Percentiles rank a stretch among this genome's conserved stretches.
Evolutionary conservation across 2,888 invertebrate genomes (phyloP).

Genomic region (Belgica antarctica): DNA sequence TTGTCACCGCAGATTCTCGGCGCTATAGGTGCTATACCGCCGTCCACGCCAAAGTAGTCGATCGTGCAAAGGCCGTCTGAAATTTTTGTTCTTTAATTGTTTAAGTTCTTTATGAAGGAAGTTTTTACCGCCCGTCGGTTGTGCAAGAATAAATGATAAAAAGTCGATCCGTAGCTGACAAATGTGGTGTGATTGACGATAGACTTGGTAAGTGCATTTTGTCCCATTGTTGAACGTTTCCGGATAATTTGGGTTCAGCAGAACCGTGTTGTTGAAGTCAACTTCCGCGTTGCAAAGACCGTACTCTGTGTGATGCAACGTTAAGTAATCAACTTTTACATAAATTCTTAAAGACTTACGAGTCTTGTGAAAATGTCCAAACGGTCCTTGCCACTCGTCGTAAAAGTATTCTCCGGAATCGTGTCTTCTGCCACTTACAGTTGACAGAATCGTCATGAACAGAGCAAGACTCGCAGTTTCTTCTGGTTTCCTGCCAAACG

Average conservation of each 20-base stretch:
- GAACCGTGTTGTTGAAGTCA: slow-evolving; percentile 77
- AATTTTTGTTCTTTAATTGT: background rate
- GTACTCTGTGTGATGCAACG: slow-evolving; percentile 14
- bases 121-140: slow-evolving; percentile 62
- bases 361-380: too few relatives aligned
- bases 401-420: too few relatives aligned
- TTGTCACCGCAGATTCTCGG: slow-evolving; percentile 77
- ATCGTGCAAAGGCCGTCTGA: slow-evolving; percentile 66
- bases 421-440: too few relatives aligned
- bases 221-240: slow-evolving; percentile 66
- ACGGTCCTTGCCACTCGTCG: too few relatives aligned
- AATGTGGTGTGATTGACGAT: slow-evolving; percentile 52
- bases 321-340: background rate
- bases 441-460: too few relatives aligned
- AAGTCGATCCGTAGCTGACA: slow-evolving; percentile 75
- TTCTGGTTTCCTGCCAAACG: too few relatives aligned
- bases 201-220: slow-evolving; percentile 33
- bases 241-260: slow-evolving; percentile 75
- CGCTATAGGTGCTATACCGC: slow-evolving; percentile 58
- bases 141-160: slow-evolving; percentile 67
- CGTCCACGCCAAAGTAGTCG: slow-evolving; percentile 69
- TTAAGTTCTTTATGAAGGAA: background rate
- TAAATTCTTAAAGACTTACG: background rate
- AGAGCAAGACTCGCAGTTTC: too few relatives aligned
- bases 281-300: slow-evolving; percentile 69